phyloP scores from a whole-genome alignment of 2,113 vertebrate species.

The Alethe diademata region DNA sequence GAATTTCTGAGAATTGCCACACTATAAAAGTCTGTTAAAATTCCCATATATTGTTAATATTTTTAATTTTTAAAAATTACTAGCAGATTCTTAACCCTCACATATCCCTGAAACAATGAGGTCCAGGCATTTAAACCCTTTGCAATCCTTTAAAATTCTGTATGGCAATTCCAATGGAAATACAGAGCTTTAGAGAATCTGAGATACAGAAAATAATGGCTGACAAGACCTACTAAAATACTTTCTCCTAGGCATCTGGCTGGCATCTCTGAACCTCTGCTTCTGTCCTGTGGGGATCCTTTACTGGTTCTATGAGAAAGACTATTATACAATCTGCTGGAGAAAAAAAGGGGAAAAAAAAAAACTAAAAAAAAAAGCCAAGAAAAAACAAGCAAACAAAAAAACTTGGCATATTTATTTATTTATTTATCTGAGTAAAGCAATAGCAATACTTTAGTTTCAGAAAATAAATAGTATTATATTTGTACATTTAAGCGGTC shows the following conservation, averaged over 20 bases:
- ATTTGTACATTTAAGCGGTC: neutral
- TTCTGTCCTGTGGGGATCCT: neutral
- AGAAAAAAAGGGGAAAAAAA: too few species aligned
- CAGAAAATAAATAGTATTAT: neutral
- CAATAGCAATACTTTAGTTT: neutral
- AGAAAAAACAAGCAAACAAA: neutral
- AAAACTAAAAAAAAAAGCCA: too few species aligned
- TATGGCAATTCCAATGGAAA: neutral
- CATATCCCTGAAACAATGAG: neutral
- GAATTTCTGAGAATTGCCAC: neutral
- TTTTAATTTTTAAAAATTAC: neutral
- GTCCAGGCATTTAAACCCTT: neutral
- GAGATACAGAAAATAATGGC: neutral
- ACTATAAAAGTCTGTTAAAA: neutral
- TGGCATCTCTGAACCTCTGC: neutral
- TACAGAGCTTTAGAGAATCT: neutral
- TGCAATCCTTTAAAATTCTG: neutral
- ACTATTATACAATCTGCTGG: neutral
- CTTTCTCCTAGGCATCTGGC: neutral
- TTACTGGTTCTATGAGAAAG: neutral
- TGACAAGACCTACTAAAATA: neutral
- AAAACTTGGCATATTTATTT: neutral
- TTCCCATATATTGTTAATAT: neutral
- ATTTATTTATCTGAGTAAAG: neutral
- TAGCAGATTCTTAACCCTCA: neutral